A percentile compares a stretch with the other conserved stretches of the same genome.
Evolutionary conservation across 2,113 vertebrate species (phyloP).

Genomic region (Antechinus flavipes): DNA sequence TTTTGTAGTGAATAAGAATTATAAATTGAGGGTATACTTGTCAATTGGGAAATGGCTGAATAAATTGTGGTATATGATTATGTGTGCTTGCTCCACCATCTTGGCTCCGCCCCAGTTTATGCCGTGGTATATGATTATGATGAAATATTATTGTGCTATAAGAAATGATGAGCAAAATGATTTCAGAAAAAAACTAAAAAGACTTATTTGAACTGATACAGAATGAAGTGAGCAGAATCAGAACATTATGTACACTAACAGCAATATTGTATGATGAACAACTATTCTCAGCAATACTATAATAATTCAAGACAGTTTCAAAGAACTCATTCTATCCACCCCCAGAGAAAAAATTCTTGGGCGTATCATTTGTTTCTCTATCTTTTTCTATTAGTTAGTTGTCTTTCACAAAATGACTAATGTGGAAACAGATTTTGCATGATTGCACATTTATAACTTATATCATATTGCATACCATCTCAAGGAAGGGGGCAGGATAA

Average conservation of each 20-base stretch:
- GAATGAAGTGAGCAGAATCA: not conserved
- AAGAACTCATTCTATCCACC: not conserved
- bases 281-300: not conserved
- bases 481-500: too few relatives aligned
- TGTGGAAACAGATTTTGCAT: not conserved
- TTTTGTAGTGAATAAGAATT: too few relatives aligned
- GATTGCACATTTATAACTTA: not conserved
- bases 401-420: not conserved
- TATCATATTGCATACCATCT: not conserved
- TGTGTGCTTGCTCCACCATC: not conserved
- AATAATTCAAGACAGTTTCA: not conserved
- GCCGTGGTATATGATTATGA: not conserved
- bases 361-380: too few relatives aligned
- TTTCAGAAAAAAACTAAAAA: not conserved
- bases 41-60: not conserved
- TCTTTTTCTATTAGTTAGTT: too few relatives aligned
- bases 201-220: not conserved
- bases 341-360: not conserved
- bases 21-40: too few relatives aligned
- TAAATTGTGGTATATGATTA: not conserved
- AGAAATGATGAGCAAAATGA: not conserved
- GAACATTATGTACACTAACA: not conserved
- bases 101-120: too few relatives aligned
- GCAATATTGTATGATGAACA: not conserved
- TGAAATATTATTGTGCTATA: not conserved